Evolutionary conservation across 1,140 invertebrate genomes (phyloP).

Genomic region (Drosophila pruinosa): DNA sequence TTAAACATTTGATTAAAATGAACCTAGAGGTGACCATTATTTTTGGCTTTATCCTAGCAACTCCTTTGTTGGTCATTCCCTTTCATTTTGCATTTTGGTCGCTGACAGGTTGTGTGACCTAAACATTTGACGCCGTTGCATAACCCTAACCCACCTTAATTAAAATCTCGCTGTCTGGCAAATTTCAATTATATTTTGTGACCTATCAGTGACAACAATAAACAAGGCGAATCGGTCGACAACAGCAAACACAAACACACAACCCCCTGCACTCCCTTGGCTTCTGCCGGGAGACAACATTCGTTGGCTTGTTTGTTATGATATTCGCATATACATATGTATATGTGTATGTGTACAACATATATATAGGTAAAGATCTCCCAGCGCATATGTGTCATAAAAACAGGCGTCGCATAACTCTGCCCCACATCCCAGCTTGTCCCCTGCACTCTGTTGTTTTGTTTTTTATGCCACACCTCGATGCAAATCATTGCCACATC

Average conservation of each 20-base stretch:
- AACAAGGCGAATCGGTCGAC: slow-evolving; percentile 49
- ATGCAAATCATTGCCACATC: slow-evolving; percentile 80
- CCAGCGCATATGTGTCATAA: slow-evolving; percentile 67
- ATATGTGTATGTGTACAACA: slow-evolving; percentile 13
- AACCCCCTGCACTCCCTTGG: neutral
- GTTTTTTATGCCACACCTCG: slow-evolving; percentile 79
- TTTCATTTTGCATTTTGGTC: neutral
- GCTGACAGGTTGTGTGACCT: neutral
- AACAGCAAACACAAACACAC: neutral
- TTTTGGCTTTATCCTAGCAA: no score
- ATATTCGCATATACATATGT: slow-evolving; percentile 14
- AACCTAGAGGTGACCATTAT: neutral
- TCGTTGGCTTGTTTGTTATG: slow-evolving; percentile 33
- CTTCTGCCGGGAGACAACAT: no score
- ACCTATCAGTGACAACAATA: slow-evolving; percentile 74
- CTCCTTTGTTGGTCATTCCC: neutral
- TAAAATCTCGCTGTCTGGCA: slow-evolving; percentile 52
- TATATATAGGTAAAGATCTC: slow-evolving; percentile 35
- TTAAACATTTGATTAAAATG: neutral
- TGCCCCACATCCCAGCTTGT: slow-evolving; percentile 28
- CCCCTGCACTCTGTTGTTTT: slow-evolving; percentile 43
- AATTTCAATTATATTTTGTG: slow-evolving; percentile 74
- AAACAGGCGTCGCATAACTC: slow-evolving; percentile 70
- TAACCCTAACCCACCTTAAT: slow-evolving; percentile 37
- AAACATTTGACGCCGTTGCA: neutral